Evolutionary conservation across 2,888 invertebrate species (phyloP).

Genomic region (Esperia sulphurella): DNA sequence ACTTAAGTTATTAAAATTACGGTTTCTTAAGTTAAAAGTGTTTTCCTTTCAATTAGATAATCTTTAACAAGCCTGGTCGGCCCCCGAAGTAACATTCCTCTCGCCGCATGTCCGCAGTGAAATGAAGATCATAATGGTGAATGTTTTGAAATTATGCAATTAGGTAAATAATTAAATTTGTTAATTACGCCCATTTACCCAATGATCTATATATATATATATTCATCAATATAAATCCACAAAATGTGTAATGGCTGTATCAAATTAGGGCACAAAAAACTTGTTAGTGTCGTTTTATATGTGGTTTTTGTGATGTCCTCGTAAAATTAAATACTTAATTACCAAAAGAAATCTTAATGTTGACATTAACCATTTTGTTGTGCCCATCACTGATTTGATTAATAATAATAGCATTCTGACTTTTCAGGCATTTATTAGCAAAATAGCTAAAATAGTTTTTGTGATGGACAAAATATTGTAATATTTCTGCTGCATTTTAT

Average conservation of each 20-base stretch:
- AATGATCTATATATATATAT: conserved; percentile 49
- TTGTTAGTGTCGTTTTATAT: conserved; percentile 66
- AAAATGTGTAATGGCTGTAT: conserved; percentile 72
- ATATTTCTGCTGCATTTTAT: conserved; percentile 79
- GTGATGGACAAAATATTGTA: conserved; percentile 77
- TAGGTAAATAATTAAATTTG: conserved; percentile 51
- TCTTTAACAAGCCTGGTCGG: conserved; percentile 65
- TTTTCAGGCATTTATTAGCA: conserved; percentile 78
- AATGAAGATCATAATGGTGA: conserved; percentile 72
- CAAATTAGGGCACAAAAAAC: conserved; percentile 73
- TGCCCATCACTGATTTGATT: conserved; percentile 58
- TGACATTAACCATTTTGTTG: conserved; percentile 77
- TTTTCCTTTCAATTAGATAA: conserved; percentile 73
- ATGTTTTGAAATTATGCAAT: conserved; percentile 59
- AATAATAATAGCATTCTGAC: conserved; percentile 65
- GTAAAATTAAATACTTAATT: conserved; percentile 50
- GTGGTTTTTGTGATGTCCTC: conserved; percentile 68
- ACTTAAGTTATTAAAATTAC: conserved; percentile 81
- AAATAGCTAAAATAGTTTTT: conserved; percentile 72
- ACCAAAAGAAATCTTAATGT: conserved; percentile 63
- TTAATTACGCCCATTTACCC: conserved; percentile 62
- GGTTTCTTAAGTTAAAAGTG: conserved; percentile 81
- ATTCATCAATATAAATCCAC: conserved; percentile 49
- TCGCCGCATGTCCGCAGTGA: conserved; percentile 76
- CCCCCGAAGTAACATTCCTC: conserved; percentile 76